Evolutionary conservation across 2,797 vertebrate species (phyloP).

Genomic region (Platyrinchus mystaceus): DNA sequence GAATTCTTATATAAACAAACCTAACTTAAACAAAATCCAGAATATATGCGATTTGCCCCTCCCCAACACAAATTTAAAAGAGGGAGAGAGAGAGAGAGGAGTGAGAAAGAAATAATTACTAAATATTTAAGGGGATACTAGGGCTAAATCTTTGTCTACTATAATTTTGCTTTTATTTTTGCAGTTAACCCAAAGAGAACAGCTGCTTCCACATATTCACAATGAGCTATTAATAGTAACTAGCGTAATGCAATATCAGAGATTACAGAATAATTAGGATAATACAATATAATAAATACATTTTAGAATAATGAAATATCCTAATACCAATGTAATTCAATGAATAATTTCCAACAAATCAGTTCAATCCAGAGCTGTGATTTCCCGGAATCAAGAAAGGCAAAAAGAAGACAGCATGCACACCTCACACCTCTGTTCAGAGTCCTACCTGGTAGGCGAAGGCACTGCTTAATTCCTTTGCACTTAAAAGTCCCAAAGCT

Average conservation of each 20-base stretch:
- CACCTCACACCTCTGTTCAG: not conserved
- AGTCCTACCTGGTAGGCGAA: not conserved
- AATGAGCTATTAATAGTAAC: not conserved
- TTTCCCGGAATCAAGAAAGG: not conserved
- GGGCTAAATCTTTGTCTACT: not conserved
- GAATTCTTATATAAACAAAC: slow-evolving; percentile 61
- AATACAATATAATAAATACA: not conserved
- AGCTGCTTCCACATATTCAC: not conserved
- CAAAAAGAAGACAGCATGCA: not conserved
- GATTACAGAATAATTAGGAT: not conserved
- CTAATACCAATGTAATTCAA: not conserved
- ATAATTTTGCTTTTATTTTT: not conserved
- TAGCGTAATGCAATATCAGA: not conserved
- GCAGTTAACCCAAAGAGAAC: not conserved
- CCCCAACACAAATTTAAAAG: not conserved
- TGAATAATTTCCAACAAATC: not conserved
- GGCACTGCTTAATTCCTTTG: not conserved
- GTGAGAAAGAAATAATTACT: not conserved
- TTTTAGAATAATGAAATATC: not conserved
- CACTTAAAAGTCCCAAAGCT: not conserved
- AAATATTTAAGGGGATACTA: not conserved
- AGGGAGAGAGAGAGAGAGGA: not conserved
- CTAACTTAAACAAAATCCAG: slow-evolving; percentile 43
- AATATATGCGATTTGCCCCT: slow-evolving; percentile 23
- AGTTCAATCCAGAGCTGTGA: not conserved